Percentiles rank a stretch among this genome's conserved stretches.
These are phyloP conservation scores for Cydia amplana DNA, from an alignment of 1,140 invertebrate genomes.

Conservation along the genomic window DNA sequence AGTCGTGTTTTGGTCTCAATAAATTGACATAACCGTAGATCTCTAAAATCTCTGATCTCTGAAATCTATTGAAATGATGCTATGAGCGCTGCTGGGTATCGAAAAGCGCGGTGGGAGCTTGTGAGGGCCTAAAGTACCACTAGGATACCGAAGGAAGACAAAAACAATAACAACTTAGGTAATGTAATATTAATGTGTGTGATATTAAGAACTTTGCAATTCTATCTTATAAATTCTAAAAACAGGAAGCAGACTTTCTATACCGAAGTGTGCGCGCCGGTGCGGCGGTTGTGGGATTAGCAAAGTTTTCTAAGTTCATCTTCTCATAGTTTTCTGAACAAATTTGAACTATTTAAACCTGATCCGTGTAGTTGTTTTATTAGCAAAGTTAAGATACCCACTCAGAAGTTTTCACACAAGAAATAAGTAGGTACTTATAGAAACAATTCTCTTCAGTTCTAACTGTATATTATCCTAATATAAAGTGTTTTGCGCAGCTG, in stretches of 20 bases:
- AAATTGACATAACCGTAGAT: too few species aligned
- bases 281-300: neutral
- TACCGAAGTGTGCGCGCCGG: neutral
- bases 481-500: too few species aligned
- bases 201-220: neutral
- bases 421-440: neutral
- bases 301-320: constrained; percentile 5
- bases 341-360: constrained; percentile 9
- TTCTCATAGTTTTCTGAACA: constrained; percentile 1
- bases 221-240: neutral
- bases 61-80: too few species aligned
- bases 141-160: too few species aligned
- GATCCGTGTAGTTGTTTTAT: constrained; percentile 13
- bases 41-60: too few species aligned
- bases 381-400: neutral
- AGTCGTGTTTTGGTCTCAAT: too few species aligned
- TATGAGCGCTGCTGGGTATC: too few species aligned
- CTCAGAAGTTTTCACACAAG: neutral
- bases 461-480: too few species aligned
- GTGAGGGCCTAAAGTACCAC: too few species aligned
- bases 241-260: neutral
- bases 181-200: neutral
- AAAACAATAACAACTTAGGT: too few species aligned
- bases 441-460: too few species aligned
- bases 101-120: too few species aligned